Conservation (phyloP, 1,140 invertebrate species). For the Macrosteles quadrilineatus region DNA sequence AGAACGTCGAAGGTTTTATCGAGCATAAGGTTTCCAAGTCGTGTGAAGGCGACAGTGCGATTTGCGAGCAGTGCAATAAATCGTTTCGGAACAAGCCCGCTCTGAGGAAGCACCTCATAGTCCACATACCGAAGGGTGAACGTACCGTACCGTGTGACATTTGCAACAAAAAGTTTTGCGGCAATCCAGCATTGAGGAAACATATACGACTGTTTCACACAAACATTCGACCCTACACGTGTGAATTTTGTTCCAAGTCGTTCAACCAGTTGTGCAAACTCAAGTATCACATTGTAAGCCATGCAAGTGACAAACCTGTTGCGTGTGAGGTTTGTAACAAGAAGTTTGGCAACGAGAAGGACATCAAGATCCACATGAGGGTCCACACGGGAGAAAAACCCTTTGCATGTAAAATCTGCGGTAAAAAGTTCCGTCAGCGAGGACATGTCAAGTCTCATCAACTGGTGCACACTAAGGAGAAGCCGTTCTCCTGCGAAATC, state of each 20-base stretch:
- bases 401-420: conserved; percentile 57
- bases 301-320: conserved; percentile 18
- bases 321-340: conserved; percentile 53
- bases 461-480: conserved; percentile 54
- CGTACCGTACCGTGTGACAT: conserved; percentile 77
- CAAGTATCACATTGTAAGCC: conserved; percentile 22
- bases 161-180: conserved; percentile 81
- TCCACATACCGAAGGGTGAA: conserved; percentile 20
- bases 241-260: conserved; percentile 54
- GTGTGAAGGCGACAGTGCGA: background rate
- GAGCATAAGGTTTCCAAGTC: background rate
- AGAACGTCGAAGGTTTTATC: background rate
- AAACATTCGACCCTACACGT: conserved; percentile 20
- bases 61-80: conserved; percentile 55
- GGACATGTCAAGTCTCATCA: conserved; percentile 2
- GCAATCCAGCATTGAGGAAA: conserved; percentile 75
- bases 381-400: conserved; percentile 57
- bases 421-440: conserved; percentile 44
- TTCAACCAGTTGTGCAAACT: conserved; percentile 59
- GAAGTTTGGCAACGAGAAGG: conserved; percentile 56
- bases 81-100: background rate
- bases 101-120: conserved; percentile 20
- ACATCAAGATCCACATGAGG: conserved; percentile 56
- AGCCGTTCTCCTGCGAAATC: conserved; percentile 52
- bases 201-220: conserved; percentile 51